A percentile compares a stretch with the other conserved stretches of the same genome.
phyloP scores from a whole-genome alignment of 2,888 invertebrate species.

The Cephus spinipes region DNA sequence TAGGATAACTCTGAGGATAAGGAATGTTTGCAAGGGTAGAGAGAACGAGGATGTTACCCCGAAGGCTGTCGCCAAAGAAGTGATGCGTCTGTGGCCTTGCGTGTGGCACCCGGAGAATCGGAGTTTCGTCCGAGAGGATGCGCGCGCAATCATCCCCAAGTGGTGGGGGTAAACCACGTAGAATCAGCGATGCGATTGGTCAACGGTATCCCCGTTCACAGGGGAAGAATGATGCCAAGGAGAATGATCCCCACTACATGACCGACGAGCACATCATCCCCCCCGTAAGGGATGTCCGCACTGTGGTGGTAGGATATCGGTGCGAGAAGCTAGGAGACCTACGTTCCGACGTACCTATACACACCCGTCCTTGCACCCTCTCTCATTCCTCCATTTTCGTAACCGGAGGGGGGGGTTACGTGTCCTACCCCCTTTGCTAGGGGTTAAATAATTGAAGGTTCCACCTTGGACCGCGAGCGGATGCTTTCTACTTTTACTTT shows the following conservation, averaged over 20 bases:
- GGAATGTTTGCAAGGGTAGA: slow-evolving; percentile 18
- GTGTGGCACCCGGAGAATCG: slow-evolving; percentile 52
- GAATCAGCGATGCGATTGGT: neutral
- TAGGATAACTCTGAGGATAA: neutral
- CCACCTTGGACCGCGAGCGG: neutral
- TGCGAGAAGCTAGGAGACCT: neutral
- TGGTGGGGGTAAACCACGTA: neutral
- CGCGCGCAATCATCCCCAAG: slow-evolving; percentile 14
- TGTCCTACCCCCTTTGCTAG: neutral
- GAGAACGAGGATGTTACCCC: slow-evolving; percentile 61
- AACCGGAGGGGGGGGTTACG: neutral
- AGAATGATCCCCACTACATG: neutral
- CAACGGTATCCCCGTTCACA: neutral
- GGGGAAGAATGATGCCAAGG: neutral
- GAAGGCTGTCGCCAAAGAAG: slow-evolving; percentile 65
- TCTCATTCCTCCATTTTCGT: neutral
- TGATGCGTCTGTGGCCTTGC: slow-evolving; percentile 60
- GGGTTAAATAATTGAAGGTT: neutral
- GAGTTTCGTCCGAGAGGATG: neutral
- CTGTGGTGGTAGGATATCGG: neutral
- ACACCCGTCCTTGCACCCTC: neutral
- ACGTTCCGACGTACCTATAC: neutral
- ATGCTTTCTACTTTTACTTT: neutral
- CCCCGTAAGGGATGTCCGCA: neutral
- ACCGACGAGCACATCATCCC: slow-evolving; percentile 2